Evolutionary conservation across 2,113 vertebrate genomes (phyloP).

Genomic region (Mus pahari): DNA sequence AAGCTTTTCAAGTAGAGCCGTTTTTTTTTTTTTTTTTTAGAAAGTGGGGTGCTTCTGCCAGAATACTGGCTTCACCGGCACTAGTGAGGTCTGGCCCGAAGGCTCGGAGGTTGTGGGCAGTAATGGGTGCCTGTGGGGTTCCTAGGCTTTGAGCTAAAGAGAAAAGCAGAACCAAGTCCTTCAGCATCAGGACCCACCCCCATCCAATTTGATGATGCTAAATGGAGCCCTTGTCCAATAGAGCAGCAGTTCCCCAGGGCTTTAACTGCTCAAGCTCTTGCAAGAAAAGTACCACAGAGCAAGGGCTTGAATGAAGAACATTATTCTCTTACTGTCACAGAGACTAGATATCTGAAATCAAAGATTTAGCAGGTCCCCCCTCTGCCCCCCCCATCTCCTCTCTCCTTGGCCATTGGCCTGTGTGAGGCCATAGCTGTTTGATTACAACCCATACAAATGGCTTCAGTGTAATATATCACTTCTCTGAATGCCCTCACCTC

Average conservation of each 20-base stretch:
- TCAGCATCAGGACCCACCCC: neutral
- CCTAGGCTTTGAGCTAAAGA: neutral
- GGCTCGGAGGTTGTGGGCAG: neutral
- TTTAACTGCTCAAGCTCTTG: neutral
- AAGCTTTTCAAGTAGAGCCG: neutral
- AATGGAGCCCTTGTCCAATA: neutral
- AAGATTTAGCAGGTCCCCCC: neutral
- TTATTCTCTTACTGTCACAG: neutral
- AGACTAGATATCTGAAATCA: neutral
- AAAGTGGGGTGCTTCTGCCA: neutral
- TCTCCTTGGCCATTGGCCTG: neutral
- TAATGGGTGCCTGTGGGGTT: neutral
- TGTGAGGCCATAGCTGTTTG: neutral
- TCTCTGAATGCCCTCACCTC: neutral
- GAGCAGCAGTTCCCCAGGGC: neutral
- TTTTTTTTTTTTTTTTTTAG: too few species aligned
- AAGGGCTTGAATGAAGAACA: neutral
- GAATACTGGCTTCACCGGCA: neutral
- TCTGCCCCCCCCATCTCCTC: too few species aligned
- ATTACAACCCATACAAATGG: neutral
- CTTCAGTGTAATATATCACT: neutral
- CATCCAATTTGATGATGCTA: neutral
- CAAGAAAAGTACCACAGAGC: neutral
- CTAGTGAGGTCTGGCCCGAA: too few species aligned
- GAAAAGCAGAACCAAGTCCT: neutral